Conservation (phyloP, 2,888 invertebrate species). For the Anthophora plumipes region DNA sequence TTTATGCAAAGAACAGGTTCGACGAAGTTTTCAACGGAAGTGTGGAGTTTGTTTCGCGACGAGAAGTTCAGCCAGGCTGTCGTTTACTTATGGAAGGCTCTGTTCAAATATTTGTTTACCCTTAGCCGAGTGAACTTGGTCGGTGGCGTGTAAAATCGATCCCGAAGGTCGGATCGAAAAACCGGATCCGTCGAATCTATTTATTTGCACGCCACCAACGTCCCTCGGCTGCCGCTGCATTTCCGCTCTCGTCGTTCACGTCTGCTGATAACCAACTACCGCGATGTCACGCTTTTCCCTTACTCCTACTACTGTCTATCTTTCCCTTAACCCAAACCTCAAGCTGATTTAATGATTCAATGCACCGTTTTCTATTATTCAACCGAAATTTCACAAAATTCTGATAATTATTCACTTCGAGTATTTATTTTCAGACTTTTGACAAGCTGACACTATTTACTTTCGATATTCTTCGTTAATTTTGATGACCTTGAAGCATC, state of each 20-base stretch:
- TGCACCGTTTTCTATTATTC: too few species aligned
- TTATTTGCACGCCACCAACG: conserved; percentile 25
- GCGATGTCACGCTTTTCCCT: background rate
- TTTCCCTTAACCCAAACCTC: too few species aligned
- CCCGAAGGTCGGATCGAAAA: conserved; percentile 18
- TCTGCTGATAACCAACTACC: background rate
- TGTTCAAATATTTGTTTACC: conserved; percentile 68
- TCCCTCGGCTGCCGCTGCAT: background rate
- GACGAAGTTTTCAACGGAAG: conserved; percentile 20
- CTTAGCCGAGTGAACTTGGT: conserved; percentile 56
- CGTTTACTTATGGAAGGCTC: conserved; percentile 62
- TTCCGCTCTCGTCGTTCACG: background rate
- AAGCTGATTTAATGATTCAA: too few species aligned
- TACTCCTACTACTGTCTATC: too few species aligned
- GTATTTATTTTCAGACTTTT: too few species aligned
- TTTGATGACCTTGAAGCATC: too few species aligned
- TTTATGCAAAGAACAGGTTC: conserved; percentile 13
- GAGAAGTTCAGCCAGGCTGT: conserved; percentile 54
- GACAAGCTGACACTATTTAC: too few species aligned
- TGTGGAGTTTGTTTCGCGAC: conserved; percentile 48
- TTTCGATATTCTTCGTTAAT: too few species aligned
- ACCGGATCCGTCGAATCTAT: conserved; percentile 21
- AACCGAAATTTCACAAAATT: too few species aligned
- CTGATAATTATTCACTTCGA: too few species aligned
- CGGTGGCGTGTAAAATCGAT: conserved; percentile 34